Evolutionary conservation across 2,797 vertebrate genomes (phyloP), one percentile per base, ranked within the genome.

Genomic region (Betta splendens): DNA sequence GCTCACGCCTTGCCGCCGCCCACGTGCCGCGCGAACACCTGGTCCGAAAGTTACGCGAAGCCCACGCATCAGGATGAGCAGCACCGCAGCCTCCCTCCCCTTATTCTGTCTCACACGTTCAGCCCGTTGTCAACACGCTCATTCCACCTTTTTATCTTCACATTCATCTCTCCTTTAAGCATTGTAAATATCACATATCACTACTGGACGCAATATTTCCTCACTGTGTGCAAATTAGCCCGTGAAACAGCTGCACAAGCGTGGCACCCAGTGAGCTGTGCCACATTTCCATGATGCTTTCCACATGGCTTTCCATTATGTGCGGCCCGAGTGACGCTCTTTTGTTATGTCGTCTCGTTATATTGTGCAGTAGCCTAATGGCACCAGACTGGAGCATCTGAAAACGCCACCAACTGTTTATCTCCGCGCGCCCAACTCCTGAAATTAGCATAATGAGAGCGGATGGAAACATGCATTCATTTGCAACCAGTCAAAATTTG

Each of bases 11-110:
- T 23, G 50, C 63, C 18, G 18, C 67, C 73, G 50, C 64, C 73
- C 68, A 77, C 72, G 74, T 40, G 26, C n/a, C 43, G 51, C 49
- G 46, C 66, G 48, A 64, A 76, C 56, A 75, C 79, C 69, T 78
- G 66, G 61, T 74, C 50, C 43, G 43, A 3, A 15, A 70, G 64
- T 74, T 51, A 47, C 70, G 74, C 80, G 72, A 69, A 78, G 72
- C 68, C 79, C 72, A 84, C 69, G 0, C 62, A 26, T 11, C 32
- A 21, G 56, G 65, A 64, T 75, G 62, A 79, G n/a, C n/a, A n/a
- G n/a, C n/a, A n/a, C n/a, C n/a, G n/a, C n/a, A n/a, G n/a, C n/a
- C n/a, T n/a, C n/a, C n/a, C n/a, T n/a, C n/a, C n/a, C n/a, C n/a
- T n/a, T n/a, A n/a, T n/a, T n/a, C n/a, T 20, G 7, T 38, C 54